Evolutionary conservation across 2,113 vertebrate genomes (phyloP).

Genomic region (Pan paniscus): DNA sequence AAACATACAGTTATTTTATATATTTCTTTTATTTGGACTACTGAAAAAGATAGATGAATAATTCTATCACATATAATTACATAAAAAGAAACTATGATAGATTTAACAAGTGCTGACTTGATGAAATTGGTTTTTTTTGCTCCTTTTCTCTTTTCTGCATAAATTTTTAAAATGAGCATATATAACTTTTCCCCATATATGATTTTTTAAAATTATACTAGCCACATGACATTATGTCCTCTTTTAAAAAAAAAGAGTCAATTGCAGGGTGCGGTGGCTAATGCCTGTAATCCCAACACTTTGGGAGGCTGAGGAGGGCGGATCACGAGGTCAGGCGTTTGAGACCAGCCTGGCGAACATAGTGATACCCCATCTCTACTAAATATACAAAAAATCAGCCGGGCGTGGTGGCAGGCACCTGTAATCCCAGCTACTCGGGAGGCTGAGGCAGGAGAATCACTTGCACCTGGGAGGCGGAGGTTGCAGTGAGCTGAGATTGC

Average conservation of each 20-base stretch:
- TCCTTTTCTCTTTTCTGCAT: background rate
- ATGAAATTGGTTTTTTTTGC: background rate
- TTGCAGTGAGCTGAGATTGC: too few relatives aligned
- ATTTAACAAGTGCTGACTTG: background rate
- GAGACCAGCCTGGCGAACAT: too few relatives aligned
- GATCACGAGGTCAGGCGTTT: too few relatives aligned
- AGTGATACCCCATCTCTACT: too few relatives aligned
- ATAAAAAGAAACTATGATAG: background rate
- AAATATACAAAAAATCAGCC: too few relatives aligned
- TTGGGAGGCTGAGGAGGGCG: too few relatives aligned
- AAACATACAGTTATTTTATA: constrained; percentile 1
- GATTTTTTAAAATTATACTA: background rate
- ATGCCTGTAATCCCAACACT: too few relatives aligned
- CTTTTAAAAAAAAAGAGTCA: background rate
- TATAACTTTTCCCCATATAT: background rate
- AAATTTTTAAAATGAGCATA: background rate
- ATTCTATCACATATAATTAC: background rate
- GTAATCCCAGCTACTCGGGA: too few relatives aligned
- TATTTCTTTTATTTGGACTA: constrained; percentile 4
- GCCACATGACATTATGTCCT: background rate
- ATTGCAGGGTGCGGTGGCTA: background rate
- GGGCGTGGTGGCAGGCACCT: too few relatives aligned
- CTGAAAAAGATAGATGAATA: constrained; percentile 25
- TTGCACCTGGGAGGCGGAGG: too few relatives aligned
- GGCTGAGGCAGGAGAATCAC: too few relatives aligned